Evolutionary conservation across 2,797 vertebrate species (phyloP).

Genomic region (Balearica regulorum): DNA sequence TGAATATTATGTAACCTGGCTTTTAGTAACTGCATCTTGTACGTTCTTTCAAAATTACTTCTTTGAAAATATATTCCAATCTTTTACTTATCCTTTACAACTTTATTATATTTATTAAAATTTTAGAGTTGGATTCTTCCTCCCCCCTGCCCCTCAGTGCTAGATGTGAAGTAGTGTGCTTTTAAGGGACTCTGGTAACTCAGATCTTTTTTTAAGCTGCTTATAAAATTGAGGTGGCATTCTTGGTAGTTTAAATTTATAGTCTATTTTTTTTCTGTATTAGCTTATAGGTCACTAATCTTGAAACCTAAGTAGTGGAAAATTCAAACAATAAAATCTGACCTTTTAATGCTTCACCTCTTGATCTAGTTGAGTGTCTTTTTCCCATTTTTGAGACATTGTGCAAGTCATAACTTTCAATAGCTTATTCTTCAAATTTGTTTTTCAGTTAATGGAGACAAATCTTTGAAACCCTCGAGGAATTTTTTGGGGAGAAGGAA

Average conservation of each 20-base stretch:
- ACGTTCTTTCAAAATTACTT: not conserved
- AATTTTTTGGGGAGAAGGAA: not conserved
- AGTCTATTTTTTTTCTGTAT: not conserved
- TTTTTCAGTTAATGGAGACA: not conserved
- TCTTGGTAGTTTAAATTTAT: not conserved
- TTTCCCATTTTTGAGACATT: not conserved
- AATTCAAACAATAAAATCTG: not conserved
- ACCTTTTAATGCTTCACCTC: not conserved
- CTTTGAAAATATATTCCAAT: not conserved
- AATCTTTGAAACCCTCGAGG: not conserved
- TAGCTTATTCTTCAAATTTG: not conserved
- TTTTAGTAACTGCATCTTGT: not conserved
- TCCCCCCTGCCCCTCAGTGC: not conserved
- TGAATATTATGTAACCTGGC: not conserved
- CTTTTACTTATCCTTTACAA: not conserved
- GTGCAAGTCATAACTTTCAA: not conserved
- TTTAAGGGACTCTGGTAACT: not conserved
- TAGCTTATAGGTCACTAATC: not conserved
- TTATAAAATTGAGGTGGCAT: not conserved
- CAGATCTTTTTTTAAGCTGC: not conserved
- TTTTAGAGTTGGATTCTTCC: not conserved
- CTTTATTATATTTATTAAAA: not conserved
- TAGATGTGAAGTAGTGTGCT: not conserved
- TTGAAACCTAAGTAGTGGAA: not conserved
- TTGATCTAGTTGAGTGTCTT: not conserved